Evolutionary conservation across 2,888 invertebrate genomes (phyloP), one percentile per base, ranked within the genome.

Genomic region (Peribatodes rhomboidaria): DNA sequence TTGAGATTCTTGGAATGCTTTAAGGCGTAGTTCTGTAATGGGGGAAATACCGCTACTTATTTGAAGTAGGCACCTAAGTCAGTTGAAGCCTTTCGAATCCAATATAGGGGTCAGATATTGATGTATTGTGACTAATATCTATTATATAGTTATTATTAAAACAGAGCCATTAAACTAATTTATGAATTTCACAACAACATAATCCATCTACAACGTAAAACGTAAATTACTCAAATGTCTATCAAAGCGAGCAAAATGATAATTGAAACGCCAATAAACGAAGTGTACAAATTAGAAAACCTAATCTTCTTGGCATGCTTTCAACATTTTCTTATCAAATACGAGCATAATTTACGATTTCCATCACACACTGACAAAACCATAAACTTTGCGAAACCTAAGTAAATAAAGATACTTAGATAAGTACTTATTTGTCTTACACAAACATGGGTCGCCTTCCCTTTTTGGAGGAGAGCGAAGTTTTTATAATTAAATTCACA

Each of bases 401-500:
- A 65, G 33, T 56, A 61, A 61, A 65, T 35, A 60, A 18, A 33
- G 44, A 18, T 44, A 31, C 20, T n/a, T 31, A 22, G 3, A 16
- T 11, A 27, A 27, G 27, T 46, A 46, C 18, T 53, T 60, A 53
- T 65, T 65, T 67, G 62, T 58, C 22, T 63, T 46, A 57, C 9
- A 39, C 39, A 53, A 31, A 53, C 44, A 53, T 20, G 31, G 20
- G 4, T 57, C 18, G 27, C 16, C 33, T 57, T 46, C 14, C 35
- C 50, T 59, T 53, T 53, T 44, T 33, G 11, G 13, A 42, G 39
- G 33, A 41, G 33, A 49, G 61, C 20, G 10, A 59, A 67, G 61
- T 53, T 61, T 61, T 61, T 47, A 54, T 71, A 69, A 71, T 71
- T 69, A 62, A 57, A 69, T 68, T 67, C 49, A 16, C 47, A 46